Conservation (phyloP, 2,797 vertebrate genomes). For the Antennarius maculatus region DNA sequence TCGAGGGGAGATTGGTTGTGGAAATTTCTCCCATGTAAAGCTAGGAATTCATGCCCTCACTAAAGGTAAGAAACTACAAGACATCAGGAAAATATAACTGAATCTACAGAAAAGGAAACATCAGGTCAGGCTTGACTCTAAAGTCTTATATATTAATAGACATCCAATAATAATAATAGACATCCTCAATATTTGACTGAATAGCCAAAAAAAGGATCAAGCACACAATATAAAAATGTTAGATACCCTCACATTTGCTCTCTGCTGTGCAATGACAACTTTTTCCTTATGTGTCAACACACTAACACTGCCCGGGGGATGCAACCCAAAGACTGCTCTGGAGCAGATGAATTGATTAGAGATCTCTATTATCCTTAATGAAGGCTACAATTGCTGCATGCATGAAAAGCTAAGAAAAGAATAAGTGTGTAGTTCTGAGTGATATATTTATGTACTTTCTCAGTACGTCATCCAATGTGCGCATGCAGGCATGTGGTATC, state of each 20-base stretch:
- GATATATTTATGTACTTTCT: neutral
- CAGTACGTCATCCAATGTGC: neutral
- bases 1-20: conserved; percentile 94
- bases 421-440: conserved; percentile 13
- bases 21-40: conserved; percentile 98
- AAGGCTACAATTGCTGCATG: conserved; percentile 73
- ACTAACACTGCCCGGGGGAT: conserved; percentile 61
- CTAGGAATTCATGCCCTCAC: conserved; percentile 95
- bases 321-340: conserved; percentile 67
- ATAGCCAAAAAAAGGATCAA: conserved; percentile 1
- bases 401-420: conserved; percentile 62
- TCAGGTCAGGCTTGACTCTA: neutral
- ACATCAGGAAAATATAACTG: neutral
- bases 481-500: conserved; percentile 19
- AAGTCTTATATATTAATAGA: neutral
- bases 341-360: conserved; percentile 75
- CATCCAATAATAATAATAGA: neutral
- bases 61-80: conserved; percentile 85
- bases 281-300: conserved; percentile 44
- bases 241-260: neutral
- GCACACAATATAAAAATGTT: neutral
- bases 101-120: neutral
- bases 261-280: conserved; percentile 28
- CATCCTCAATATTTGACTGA: neutral
- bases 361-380: conserved; percentile 77